Evolutionary conservation across 2,113 vertebrate genomes (phyloP), one percentile per base, ranked within the genome.

Genomic region (Axis porcinus): DNA sequence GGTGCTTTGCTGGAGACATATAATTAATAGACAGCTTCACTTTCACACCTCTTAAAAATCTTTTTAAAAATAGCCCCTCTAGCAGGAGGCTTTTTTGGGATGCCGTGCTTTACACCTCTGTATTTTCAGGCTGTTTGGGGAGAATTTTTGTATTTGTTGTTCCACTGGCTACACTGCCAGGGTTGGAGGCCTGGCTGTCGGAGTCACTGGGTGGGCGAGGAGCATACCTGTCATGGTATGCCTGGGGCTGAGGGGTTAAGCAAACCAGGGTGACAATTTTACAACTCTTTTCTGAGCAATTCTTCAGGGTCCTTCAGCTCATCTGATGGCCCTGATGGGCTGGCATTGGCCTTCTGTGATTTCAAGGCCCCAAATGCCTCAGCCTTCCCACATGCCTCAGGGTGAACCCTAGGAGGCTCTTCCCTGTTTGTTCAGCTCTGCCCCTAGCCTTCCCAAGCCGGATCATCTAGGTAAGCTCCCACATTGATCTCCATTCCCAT

Each of bases 1-100:
- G 93, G 91, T 89, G 94, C 96, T 96, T 98, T 97, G 98, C 96
- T 83, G 96, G 96, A 91, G 98, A 97, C 97, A 84, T 94, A 81
- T 98, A 98, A 98, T 97, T 98, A 98, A 98, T 97, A 98, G 98
- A 97, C 97, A 98, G 98, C 97, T 97, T 97, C 86, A 57, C 89
- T 97, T 98, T 98, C 98, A 97, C 98, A 98, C 98, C 95, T 98
- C 98, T 98, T 99, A 98, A 98, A 98, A 98, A 97, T 97, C 97
- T 98, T 98, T 98, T 98, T 96, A 97, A 99, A 98, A 99, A 98
- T 98, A 98, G 98, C 98, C 98, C 97, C 96, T 98, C 81, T 94
- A 86, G 94, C 93, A 62, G 97, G 98, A 97, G 98, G 98, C 94
- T 94, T 98, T 98, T 98, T 97, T 96, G 95, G 96, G 7, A 0